Conservation (phyloP, 2,888 invertebrate genomes). For the Amblyjoppa proteus region DNA sequence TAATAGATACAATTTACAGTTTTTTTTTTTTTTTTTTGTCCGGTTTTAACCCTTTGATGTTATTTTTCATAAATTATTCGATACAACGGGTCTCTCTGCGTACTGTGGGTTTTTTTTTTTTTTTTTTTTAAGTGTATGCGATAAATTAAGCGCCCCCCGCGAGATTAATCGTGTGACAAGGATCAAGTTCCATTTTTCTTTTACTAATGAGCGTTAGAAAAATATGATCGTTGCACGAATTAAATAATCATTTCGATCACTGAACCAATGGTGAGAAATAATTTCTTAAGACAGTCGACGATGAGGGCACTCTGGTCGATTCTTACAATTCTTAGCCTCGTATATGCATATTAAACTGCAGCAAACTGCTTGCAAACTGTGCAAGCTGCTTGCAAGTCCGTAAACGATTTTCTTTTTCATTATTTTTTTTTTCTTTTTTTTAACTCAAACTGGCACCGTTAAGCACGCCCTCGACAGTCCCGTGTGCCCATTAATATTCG, state of each 20-base stretch:
- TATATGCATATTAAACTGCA: neutral
- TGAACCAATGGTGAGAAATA: slow-evolving; percentile 68
- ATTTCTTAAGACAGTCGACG: slow-evolving; percentile 68
- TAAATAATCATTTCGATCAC: slow-evolving; percentile 65
- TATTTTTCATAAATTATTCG: slow-evolving; percentile 76
- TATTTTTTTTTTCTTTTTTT: slow-evolving; percentile 41
- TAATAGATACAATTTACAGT: slow-evolving; percentile 83
- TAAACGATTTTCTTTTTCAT: slow-evolving; percentile 58
- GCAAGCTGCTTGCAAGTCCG: slow-evolving; percentile 57
- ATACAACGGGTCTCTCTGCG: slow-evolving; percentile 62
- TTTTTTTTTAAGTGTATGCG: slow-evolving; percentile 65
- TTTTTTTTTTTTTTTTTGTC: slow-evolving; percentile 67
- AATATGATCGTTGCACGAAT: slow-evolving; percentile 73
- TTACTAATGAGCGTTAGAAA: slow-evolving; percentile 73
- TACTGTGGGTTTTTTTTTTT: slow-evolving; percentile 55
- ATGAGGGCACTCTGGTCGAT: slow-evolving; percentile 74
- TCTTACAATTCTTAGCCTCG: slow-evolving; percentile 69
- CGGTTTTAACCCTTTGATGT: slow-evolving; percentile 66
- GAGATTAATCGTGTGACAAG: slow-evolving; percentile 55
- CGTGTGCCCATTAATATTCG: slow-evolving; percentile 43
- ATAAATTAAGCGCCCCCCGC: slow-evolving; percentile 71
- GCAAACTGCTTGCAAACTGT: slow-evolving; percentile 24
- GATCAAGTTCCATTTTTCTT: slow-evolving; percentile 36
- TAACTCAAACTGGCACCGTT: neutral
- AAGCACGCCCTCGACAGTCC: slow-evolving; percentile 16